Evolutionary conservation across 2,797 vertebrate species (phyloP).

Genomic region (Chaenodraco wilsoni): DNA sequence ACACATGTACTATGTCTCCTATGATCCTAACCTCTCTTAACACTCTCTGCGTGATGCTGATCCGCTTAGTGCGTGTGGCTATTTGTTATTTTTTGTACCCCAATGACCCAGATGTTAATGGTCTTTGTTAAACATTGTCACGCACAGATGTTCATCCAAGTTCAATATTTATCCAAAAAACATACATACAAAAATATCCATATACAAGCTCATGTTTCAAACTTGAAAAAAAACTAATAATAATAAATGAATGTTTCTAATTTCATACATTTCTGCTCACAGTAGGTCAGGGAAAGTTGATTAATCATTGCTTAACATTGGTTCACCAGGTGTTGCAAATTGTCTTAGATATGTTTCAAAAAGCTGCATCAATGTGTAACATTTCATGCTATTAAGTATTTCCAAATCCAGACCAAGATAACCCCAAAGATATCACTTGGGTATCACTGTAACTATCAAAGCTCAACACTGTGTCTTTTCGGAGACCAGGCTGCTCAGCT

Average conservation of each 20-base stretch:
- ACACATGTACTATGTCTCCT: constrained; percentile 6
- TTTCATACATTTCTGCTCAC: neutral
- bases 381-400: neutral
- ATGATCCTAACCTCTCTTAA: constrained; percentile 56
- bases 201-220: neutral
- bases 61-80: constrained; percentile 19
- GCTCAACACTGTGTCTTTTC: no score
- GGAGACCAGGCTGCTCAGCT: no score
- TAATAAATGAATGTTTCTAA: constrained; percentile 16
- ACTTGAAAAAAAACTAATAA: constrained; percentile 4
- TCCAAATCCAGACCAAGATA: neutral
- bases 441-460: neutral
- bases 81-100: constrained; percentile 32
- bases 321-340: neutral
- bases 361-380: neutral
- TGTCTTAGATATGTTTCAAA: neutral
- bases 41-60: constrained; percentile 44
- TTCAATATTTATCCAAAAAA: constrained; percentile 30
- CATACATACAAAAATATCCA: constrained; percentile 30
- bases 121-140: constrained; percentile 20
- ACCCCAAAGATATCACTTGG: neutral
- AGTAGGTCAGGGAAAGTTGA: neutral
- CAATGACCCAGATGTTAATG: constrained; percentile 43
- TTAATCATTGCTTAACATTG: neutral
- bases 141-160: constrained; percentile 28